phyloP scores from a whole-genome alignment of 2,888 invertebrate genomes.

The Phaonia tiefii region DNA sequence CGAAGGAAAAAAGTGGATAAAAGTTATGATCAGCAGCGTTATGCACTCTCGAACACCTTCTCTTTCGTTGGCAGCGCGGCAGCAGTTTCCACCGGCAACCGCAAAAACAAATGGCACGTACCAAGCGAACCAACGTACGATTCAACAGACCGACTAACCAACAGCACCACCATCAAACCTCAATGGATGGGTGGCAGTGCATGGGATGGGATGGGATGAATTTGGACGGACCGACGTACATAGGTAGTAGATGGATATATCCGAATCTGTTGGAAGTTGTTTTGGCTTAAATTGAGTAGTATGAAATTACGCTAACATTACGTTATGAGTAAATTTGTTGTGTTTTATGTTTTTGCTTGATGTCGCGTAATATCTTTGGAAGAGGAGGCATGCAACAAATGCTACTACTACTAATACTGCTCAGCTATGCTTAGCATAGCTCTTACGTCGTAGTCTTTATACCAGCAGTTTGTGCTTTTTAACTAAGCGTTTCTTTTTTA shows the following conservation, averaged over 20 bases:
- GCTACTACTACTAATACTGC: slow-evolving; percentile 15
- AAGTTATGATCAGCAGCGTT: slow-evolving; percentile 56
- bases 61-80: slow-evolving; percentile 48
- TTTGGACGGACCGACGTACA: slow-evolving; percentile 39
- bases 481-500: slow-evolving; percentile 46
- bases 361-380: slow-evolving; percentile 62
- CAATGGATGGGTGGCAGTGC: background rate
- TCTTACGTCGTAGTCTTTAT: slow-evolving; percentile 66
- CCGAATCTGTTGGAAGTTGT: slow-evolving; percentile 18
- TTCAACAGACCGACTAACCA: slow-evolving; percentile 3
- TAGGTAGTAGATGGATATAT: slow-evolving; percentile 39
- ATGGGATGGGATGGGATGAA: too few species aligned
- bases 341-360: slow-evolving; percentile 41
- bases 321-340: slow-evolving; percentile 61
- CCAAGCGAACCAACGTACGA: slow-evolving; percentile 51
- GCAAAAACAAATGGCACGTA: slow-evolving; percentile 56
- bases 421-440: slow-evolving; percentile 57
- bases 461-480: slow-evolving; percentile 57
- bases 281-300: slow-evolving; percentile 16
- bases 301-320: slow-evolving; percentile 60
- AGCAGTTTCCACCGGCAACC: background rate
- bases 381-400: slow-evolving; percentile 64
- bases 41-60: slow-evolving; percentile 69
- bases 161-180: background rate
- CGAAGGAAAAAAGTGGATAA: slow-evolving; percentile 28